Evolutionary conservation across 2,888 invertebrate genomes (phyloP), one percentile per base, ranked within the genome.

Genomic region (Serrognathus titanus): DNA sequence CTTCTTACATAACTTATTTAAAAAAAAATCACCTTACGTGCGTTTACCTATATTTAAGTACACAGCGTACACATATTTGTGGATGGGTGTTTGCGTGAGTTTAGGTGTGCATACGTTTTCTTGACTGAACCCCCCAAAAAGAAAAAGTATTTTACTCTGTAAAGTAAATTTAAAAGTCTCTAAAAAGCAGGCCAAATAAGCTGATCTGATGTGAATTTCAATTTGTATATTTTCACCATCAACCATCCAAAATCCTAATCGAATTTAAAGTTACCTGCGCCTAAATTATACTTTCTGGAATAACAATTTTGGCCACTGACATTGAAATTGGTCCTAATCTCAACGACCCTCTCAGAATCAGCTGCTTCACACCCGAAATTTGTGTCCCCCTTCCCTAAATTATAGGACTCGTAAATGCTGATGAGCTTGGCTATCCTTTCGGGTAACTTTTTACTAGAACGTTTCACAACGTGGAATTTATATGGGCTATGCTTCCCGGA

Each of bases 391-490:
- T 12, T 5, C 36, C 43, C 52, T 35, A 43, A 31, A 20, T 51
- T 46, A n/a, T 54, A 55, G 9, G 55, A 51, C 47, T 58, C 58
- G 40, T 46, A 58, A 35, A 48, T 54, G 12, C 43, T 54, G 6
- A 58, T 49, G n/a, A 58, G 45, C 31, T 51, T 51, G 12, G 58
- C 58, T 9, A 58, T 58, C 13, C 58, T 58, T 16, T 58, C 52
- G 10, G 57, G 53, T 10, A 57, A 16, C 40, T 57, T 53, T 41
- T 48, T 56, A 11, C 48, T 38, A n/a, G 46, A 36, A 9, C 39
- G 13, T 20, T 37, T 54, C 16, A 10, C 41, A 10, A 13, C 31
- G 12, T 40, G 36, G 31, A 10, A 16, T n/a, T 48, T 53, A 39
- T 9, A 39, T 9, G 48, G 24, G 31, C 48, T 48, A 2, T 53